Base-by-base conservation (phyloP, 2,797 vertebrate species). In the Esox masquinongy region DNA sequence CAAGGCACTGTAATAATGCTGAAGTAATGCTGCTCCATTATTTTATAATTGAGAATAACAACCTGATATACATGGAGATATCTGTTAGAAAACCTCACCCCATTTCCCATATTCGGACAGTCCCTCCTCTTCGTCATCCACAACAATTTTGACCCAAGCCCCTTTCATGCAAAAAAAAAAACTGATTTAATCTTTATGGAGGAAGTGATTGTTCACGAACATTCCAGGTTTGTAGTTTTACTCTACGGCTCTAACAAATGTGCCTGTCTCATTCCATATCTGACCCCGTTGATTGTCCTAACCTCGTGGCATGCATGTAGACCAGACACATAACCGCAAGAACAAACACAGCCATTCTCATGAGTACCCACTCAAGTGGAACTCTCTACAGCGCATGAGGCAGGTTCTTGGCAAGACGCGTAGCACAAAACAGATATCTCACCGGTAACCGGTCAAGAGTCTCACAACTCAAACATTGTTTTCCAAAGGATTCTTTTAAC, bases 381-480 rank as follows among this genome's bases (percentile, higher is more conserved):
- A 75, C 66, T 77, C 0, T 75, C 67, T 51, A 34, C 61, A 0
- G 1, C 22, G 80, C 77, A 16, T 84, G 71, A 71, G 84, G 74
- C 66, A 24, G 51, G 5, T 71, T 83, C 59, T 76, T 39, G 72
- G 74, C 74, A 77, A 34, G 76, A 75, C 12, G 2, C 53, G 6
- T 0, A 34, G 53, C 71, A 67, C 75, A 79, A 73, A 81, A 77
- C 68, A 70, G 77, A 87, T 77, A 89, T 43, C 39, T 43, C 39
- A 43, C 39, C 39, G 77, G 82, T 88, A 86, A 86, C 50, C n/a
- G 9, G 15, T 78, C 75, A 83, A 77, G 69, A 79, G 80, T 69
- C 85, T 72, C 82, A 84, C 83, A 85, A 87, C 84, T 82, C 86
- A 80, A 39, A 81, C 79, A 78, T 71, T 78, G 22, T 81, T 79